Evolutionary conservation across 2,888 invertebrate species (phyloP).

Genomic region (Chrysolina oricalcia): DNA sequence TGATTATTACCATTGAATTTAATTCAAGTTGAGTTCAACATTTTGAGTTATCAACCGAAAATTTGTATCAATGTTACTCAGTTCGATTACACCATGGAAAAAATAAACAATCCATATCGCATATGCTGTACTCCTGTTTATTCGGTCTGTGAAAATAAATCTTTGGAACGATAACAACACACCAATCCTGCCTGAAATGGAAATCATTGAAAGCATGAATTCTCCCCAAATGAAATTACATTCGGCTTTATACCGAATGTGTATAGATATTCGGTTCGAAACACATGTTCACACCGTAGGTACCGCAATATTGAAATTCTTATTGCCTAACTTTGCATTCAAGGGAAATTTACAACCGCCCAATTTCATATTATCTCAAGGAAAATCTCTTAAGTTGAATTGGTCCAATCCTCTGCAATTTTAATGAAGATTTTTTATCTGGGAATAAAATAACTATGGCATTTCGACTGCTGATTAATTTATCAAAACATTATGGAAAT

Average conservation of each 20-base stretch:
- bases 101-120: background rate
- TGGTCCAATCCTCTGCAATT: too few relatives aligned
- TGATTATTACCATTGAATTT: too few relatives aligned
- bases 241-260: constrained; percentile 25
- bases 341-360: constrained; percentile 51
- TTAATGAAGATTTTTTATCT: too few relatives aligned
- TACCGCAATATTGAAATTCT: constrained; percentile 60
- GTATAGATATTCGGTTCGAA: constrained; percentile 46
- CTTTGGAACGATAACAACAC: background rate
- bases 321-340: constrained; percentile 58
- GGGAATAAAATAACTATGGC: too few relatives aligned
- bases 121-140: background rate
- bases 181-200: background rate
- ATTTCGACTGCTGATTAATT: too few relatives aligned
- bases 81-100: background rate
- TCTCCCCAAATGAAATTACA: constrained; percentile 8
- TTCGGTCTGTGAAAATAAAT: background rate
- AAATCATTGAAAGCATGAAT: background rate
- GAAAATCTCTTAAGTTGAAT: background rate
- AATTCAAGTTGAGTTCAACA: too few relatives aligned
- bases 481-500: too few relatives aligned
- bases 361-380: constrained; percentile 46
- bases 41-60: too few relatives aligned
- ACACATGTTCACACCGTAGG: constrained; percentile 49
- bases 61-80: too few relatives aligned